Base-by-base conservation (phyloP, 2,888 invertebrate species). In the Scaptomyza parva region DNA sequence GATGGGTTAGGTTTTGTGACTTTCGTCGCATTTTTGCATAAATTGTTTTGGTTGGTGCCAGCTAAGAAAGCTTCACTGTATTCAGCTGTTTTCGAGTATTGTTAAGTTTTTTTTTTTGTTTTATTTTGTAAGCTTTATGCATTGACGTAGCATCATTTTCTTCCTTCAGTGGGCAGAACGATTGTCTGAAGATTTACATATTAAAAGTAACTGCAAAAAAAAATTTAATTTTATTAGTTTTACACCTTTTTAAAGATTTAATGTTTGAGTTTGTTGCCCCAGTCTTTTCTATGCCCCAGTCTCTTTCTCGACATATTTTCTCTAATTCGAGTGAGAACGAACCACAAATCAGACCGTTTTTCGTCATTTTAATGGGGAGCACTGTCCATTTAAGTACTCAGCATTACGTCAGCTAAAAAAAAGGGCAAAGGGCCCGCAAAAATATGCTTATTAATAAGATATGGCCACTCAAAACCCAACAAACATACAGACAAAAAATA, bases 21-120 rank as follows among this genome's bases (percentile, higher is more conserved):
- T 81, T 84, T 85, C 83, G 85, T 78, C 78, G 83, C 84, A 85
- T 84, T 73, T 79, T 78, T 76, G 82, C 82, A 79, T 82, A 84
- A 72, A 84, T 67, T 59, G 45, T 69, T 70, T 58, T 28, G 30
- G 53, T 35, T 39, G 43, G 37, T 57, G 17, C 20, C 57, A 41
- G 37, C 39, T 26, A 41, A 58, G 48, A 70, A 70, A 66, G 61
- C 63, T 52, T 60, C 47, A 28, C 53, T 58, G 28, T 47, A 39
- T 65, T 62, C 61, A 48, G 44, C 51, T 52, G n/a, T 30, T 43
- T 33, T 66, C 43, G n/a, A 28, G 39, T 41, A 18, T 57, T 43
- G 40, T 57, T 66, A 48, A 50, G 63, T 53, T 70, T 14, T 45
- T n/a, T 48, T 55, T 61, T 20, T 62, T 43, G 58, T 35, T 44